Conservation (phyloP, 1,140 invertebrate species). For the Drosophila subpulchrella region DNA sequence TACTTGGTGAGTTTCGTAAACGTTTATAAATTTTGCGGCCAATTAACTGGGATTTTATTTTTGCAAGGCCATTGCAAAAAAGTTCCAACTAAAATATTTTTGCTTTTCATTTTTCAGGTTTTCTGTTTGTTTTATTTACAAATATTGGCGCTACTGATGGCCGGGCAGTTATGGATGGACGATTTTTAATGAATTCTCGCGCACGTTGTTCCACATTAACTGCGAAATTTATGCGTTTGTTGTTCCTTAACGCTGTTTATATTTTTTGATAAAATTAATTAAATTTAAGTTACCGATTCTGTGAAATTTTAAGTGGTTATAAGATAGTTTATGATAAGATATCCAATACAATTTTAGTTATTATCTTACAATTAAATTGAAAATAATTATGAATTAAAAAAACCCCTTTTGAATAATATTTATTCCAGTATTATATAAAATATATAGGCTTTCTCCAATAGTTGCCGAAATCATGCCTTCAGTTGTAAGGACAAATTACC, state of each 20-base stretch:
- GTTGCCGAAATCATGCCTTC: background rate
- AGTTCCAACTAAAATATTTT: background rate
- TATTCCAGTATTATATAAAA: too few relatives aligned
- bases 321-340: too few relatives aligned
- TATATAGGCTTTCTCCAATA: too few relatives aligned
- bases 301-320: too few relatives aligned
- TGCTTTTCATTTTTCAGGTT: background rate
- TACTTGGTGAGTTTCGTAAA: conserved; percentile 4
- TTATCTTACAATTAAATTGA: too few relatives aligned
- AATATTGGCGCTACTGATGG: background rate
- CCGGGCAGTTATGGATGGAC: background rate
- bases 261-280: background rate
- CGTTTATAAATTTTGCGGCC: conserved; percentile 15
- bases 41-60: conserved; percentile 11
- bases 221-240: background rate
- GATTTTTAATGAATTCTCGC: background rate
- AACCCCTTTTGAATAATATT: too few relatives aligned
- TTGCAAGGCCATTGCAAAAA: background rate
- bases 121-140: conserved; percentile 1
- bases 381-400: too few relatives aligned
- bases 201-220: background rate
- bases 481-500: conserved; percentile 1
- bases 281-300: background rate
- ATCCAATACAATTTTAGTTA: too few relatives aligned
- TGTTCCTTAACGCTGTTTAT: background rate